Conservation (phyloP, 2,888 invertebrate genomes). For the Drosophila austrosaltans region DNA sequence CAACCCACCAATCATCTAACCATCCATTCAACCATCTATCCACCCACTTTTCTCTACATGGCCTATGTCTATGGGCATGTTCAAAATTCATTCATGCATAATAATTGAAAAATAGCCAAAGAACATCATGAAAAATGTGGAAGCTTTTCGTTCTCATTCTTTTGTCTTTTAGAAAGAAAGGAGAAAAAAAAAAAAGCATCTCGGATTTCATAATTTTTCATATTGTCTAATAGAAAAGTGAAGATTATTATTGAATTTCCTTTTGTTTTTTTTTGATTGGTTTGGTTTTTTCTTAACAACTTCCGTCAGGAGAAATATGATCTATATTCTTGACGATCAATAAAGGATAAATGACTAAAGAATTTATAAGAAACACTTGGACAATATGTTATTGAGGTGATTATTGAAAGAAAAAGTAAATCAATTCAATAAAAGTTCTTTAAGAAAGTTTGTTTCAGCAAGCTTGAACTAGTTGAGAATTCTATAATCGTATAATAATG, state of each 20-base stretch:
- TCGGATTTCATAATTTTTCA: slow-evolving; percentile 50
- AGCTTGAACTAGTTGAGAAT: too few relatives aligned
- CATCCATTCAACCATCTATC: slow-evolving; percentile 17
- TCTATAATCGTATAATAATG: too few relatives aligned
- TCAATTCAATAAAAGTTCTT: too few relatives aligned
- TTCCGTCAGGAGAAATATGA: slow-evolving; percentile 30
- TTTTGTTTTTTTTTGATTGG: neutral
- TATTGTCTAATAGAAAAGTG: slow-evolving; percentile 19
- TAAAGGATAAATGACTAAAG: neutral
- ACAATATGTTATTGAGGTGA: neutral
- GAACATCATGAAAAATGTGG: slow-evolving; percentile 28
- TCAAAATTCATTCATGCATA: slow-evolving; percentile 78
- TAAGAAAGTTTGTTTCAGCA: too few relatives aligned
- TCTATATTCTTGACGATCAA: neutral
- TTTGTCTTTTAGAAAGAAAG: slow-evolving; percentile 31
- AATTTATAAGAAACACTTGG: too few relatives aligned
- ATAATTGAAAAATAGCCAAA: slow-evolving; percentile 73
- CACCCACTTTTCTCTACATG: slow-evolving; percentile 2
- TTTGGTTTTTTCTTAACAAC: slow-evolving; percentile 1
- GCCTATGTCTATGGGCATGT: slow-evolving; percentile 37
- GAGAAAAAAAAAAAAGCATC: slow-evolving; percentile 18
- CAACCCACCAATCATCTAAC: neutral
- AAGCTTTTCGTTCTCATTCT: slow-evolving; percentile 28
- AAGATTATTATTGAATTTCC: slow-evolving; percentile 31
- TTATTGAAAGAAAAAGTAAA: neutral